Conservation (phyloP, 2,113 vertebrate species). For the Mesocricetus auratus region DNA sequence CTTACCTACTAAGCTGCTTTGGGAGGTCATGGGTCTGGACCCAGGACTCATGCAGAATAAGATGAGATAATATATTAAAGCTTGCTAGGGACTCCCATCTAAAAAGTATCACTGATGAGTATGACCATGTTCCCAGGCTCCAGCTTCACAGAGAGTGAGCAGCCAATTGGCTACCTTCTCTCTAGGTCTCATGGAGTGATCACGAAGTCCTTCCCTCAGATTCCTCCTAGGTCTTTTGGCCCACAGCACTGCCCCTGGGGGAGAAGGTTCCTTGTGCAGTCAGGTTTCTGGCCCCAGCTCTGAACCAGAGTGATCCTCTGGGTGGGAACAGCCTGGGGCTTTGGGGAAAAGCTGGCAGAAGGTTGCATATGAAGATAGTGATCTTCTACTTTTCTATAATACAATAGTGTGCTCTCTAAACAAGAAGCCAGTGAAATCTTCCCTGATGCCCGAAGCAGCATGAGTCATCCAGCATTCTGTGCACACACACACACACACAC, state of each 20-base stretch:
- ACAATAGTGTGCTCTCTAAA: constrained; percentile 43
- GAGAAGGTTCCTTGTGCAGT: not conserved
- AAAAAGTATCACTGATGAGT: not conserved
- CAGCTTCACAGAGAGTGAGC: not conserved
- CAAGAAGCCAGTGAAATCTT: constrained; percentile 43
- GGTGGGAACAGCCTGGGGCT: not conserved
- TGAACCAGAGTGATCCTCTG: not conserved
- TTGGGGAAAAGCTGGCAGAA: constrained; percentile 57
- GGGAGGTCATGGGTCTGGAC: not conserved
- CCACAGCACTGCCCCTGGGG: not conserved
- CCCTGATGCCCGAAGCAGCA: constrained; percentile 6
- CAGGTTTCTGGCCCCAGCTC: not conserved
- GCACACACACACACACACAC: constrained; percentile 51
- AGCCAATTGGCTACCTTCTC: not conserved
- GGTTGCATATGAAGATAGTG: constrained; percentile 30
- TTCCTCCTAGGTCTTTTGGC: not conserved
- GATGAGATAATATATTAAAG: not conserved
- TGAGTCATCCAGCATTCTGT: constrained; percentile 69
- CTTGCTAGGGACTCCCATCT: not conserved
- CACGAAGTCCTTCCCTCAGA: not conserved
- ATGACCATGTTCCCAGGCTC: not conserved
- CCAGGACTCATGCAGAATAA: not conserved
- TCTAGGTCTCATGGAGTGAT: not conserved
- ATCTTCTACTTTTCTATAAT: constrained; percentile 42
- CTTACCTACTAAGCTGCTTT: not conserved